Conservation (phyloP, 1,140 invertebrate genomes). For the Tetramorium parvispinum region DNA sequence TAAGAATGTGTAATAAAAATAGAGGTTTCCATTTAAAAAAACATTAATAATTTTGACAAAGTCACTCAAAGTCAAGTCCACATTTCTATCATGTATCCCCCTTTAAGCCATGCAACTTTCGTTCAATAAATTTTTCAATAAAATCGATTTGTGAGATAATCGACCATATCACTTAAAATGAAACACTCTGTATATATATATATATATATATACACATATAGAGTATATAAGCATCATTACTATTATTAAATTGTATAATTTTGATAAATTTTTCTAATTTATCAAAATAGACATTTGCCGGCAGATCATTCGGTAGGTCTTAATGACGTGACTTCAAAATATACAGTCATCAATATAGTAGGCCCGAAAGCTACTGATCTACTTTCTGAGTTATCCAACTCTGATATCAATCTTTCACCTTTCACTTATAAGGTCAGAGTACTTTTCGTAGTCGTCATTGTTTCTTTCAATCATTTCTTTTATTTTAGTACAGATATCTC, state of each 20-base stretch:
- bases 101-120: no score
- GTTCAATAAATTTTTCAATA: no score
- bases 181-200: no score
- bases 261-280: slow-evolving; percentile 27
- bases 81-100: no score
- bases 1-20: no score
- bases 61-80: no score
- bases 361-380: slow-evolving; percentile 92
- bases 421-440: slow-evolving; percentile 90
- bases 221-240: neutral
- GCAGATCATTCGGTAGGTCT: slow-evolving; percentile 88
- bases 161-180: no score
- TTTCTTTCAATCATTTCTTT: neutral
- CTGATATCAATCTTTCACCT: slow-evolving; percentile 89
- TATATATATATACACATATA: no score
- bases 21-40: no score
- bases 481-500: neutral
- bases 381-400: slow-evolving; percentile 91
- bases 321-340: slow-evolving; percentile 93
- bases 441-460: neutral
- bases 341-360: slow-evolving; percentile 94
- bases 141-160: no score
- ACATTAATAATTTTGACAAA: no score
- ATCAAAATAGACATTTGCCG: slow-evolving; percentile 86
- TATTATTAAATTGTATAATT: neutral